Base-by-base conservation (phyloP, 2,113 vertebrate species). In the Theristicus caerulescens region DNA sequence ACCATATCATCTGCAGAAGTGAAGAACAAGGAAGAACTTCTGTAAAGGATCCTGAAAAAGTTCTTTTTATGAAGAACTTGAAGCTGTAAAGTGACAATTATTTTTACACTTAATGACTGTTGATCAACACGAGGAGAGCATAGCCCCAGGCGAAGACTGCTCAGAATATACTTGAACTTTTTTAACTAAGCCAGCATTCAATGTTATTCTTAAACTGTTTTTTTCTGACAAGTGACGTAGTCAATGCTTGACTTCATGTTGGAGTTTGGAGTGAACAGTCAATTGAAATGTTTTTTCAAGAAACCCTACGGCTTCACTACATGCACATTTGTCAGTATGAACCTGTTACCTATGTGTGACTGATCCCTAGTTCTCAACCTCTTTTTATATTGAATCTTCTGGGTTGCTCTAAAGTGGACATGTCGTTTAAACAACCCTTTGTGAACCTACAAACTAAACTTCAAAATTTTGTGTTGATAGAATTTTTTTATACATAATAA, bases 201-300 rank as follows among this genome's bases (percentile, higher is more conserved):
- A 5, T 54, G 49, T 81, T 77, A 10, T 54, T 59, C 84, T 91
- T 95, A 73, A 94, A 95, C 90, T 59, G 79, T 81, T 97, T 95
- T 62, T 70, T 93, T 88, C 74, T 92, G 84, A 81, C 36, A 93
- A 59, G 78, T 61, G 88, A 54, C 69, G 19, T 93, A 85, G 86
- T 96, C 93, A 92, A 3, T 61, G 27, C 61, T 62, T 96, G 69
- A 83, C 42, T 78, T 93, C 52, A 3, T 82, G 86, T 79, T 93
- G 90, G 71, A 90, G 69, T 96, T 77, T 58, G 92, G 86, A 89
- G 78, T 82, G 67, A 96, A 61, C 70, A 47, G 14, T 82, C 24
- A 59, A 7, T 32, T 70, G 89, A 93, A 89, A 12, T 78, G 22
- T 82, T 18, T 58, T 90, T 47, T 77, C 24, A 20, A 6, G 46